These are phyloP conservation scores for Delia radicum DNA, from an alignment of 1,140 invertebrate species.

Conservation along the genomic window DNA sequence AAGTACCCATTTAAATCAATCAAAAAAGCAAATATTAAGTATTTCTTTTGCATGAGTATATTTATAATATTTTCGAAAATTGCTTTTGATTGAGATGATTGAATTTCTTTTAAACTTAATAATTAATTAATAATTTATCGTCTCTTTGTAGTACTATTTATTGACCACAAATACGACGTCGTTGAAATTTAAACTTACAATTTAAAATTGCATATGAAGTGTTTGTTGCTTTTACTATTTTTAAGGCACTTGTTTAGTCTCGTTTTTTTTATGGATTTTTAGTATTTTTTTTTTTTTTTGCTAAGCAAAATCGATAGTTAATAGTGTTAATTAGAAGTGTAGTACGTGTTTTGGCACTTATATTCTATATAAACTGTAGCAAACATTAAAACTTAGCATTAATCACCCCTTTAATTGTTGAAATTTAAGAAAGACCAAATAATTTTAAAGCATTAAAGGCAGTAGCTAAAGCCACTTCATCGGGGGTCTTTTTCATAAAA, in stretches of 20 bases:
- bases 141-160: no score
- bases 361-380: not conserved
- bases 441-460: constrained; percentile 92
- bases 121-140: no score
- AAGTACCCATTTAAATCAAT: no score
- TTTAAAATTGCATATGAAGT: not conserved
- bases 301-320: not conserved
- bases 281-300: not conserved
- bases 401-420: not conserved
- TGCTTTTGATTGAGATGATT: no score
- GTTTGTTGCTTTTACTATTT: not conserved
- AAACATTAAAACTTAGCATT: not conserved
- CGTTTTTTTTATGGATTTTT: not conserved
- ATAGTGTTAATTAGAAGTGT: not conserved
- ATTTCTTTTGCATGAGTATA: no score
- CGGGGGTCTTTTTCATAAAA: constrained; percentile 80
- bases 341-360: not conserved
- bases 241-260: constrained; percentile 9
- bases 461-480: constrained; percentile 88
- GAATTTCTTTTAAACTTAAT: no score
- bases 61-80: no score
- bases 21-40: no score
- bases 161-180: not conserved
- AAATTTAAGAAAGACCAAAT: constrained; percentile 77
- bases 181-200: not conserved